Evolutionary conservation across 2,888 invertebrate species (phyloP).

Genomic region (Heliconius sara): DNA sequence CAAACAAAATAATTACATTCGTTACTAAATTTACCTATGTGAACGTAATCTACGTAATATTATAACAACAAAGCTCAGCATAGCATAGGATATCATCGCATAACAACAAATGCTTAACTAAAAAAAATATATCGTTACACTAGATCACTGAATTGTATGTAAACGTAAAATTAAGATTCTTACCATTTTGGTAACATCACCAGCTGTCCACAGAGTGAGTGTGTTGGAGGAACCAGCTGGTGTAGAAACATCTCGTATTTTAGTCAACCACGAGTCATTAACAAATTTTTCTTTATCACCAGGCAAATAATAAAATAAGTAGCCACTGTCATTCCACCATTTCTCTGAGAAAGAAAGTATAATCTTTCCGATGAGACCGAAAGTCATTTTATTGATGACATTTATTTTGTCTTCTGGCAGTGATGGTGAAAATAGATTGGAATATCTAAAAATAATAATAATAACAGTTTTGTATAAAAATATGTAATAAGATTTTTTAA

Average conservation of each 20-base stretch:
- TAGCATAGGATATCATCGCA: too few species aligned
- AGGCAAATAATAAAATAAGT: constrained; percentile 9
- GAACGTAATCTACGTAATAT: too few species aligned
- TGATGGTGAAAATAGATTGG: background rate
- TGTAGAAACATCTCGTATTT: background rate
- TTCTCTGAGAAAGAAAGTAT: constrained; percentile 3
- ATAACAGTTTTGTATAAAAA: background rate
- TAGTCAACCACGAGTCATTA: background rate
- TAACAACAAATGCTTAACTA: too few species aligned
- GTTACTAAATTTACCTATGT: too few species aligned
- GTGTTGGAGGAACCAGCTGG: constrained; percentile 8
- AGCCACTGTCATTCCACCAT: background rate
- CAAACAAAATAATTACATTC: too few species aligned
- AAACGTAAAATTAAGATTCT: background rate
- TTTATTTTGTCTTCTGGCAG: constrained; percentile 4
- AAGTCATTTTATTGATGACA: background rate
- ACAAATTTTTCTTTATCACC: background rate
- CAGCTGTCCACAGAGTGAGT: background rate
- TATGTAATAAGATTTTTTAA: background rate
- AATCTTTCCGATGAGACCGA: constrained; percentile 5
- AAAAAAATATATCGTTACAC: background rate
- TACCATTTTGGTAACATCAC: constrained; percentile 12
- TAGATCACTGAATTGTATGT: background rate
- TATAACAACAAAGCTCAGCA: too few species aligned
- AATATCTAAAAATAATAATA: background rate